These are phyloP conservation scores for Dasysyrphus tricinctus DNA, from an alignment of 2,888 invertebrate genomes.

Conservation along the genomic window DNA sequence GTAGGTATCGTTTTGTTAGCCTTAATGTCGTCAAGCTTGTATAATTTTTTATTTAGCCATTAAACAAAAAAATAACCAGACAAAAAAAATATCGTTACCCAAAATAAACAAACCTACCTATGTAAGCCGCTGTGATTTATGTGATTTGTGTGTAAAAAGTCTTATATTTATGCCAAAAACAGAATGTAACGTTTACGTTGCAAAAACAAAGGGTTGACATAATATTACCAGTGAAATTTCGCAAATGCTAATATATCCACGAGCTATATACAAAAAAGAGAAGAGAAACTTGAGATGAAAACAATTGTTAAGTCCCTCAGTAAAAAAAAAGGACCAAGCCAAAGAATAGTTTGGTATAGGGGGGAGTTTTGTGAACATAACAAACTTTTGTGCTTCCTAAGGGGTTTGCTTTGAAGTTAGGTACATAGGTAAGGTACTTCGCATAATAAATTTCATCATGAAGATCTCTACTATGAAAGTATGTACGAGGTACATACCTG, in stretches of 20 bases:
- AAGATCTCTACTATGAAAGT: not conserved
- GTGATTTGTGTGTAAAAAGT: constrained; percentile 16
- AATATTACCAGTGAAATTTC: not conserved
- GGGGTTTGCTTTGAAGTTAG: constrained; percentile 9
- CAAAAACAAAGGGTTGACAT: constrained; percentile 20
- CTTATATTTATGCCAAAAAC: constrained; percentile 23
- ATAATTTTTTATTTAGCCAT: not conserved
- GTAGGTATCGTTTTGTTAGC: not conserved
- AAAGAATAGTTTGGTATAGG: not conserved
- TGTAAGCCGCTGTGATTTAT: constrained; percentile 7
- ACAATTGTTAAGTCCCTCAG: not conserved
- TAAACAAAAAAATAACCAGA: not conserved
- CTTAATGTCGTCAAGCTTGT: not conserved
- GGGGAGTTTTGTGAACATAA: not conserved
- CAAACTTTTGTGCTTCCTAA: not conserved
- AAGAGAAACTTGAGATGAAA: not conserved
- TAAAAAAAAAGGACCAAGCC: not conserved
- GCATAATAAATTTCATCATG: not conserved
- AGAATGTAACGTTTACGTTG: constrained; percentile 4
- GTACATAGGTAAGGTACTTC: no score
- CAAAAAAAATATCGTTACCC: not conserved
- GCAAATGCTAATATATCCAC: not conserved
- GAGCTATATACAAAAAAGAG: not conserved
- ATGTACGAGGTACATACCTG: no score
- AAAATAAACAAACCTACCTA: constrained; percentile 4